Conservation (phyloP, 53 echinoderm and acorn worm species). For the Zoroaster sp. region DNA sequence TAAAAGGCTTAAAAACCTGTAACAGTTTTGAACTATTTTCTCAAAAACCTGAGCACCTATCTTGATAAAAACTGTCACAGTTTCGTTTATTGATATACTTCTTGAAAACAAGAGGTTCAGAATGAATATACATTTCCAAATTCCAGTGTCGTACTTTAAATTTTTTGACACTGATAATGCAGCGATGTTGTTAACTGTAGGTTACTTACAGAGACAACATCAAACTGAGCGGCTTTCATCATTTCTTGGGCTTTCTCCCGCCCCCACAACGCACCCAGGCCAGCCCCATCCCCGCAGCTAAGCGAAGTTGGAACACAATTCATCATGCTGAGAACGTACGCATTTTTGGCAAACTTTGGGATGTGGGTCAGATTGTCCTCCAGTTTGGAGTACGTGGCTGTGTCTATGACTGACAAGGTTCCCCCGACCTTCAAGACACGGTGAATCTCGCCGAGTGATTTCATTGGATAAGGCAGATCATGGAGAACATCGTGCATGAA, state of each 20-base stretch:
- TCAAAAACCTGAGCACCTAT: no score
- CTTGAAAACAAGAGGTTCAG: no score
- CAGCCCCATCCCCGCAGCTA: slow-evolving; percentile 54
- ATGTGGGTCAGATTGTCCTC: slow-evolving; percentile 50
- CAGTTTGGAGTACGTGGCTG: slow-evolving; percentile 38
- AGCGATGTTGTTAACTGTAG: background rate
- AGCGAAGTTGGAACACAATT: slow-evolving; percentile 73
- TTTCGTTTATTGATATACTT: no score
- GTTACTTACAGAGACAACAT: slow-evolving; percentile 34
- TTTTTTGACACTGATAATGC: slow-evolving; percentile 28
- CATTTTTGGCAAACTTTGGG: background rate
- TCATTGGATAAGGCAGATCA: slow-evolving; percentile 64
- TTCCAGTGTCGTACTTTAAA: no score
- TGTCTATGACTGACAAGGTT: slow-evolving; percentile 60
- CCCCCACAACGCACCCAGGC: slow-evolving; percentile 84
- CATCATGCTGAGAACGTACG: slow-evolving; percentile 67
- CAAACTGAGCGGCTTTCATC: slow-evolving; percentile 58
- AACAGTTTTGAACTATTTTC: no score
- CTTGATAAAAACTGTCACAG: no score
- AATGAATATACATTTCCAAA: no score
- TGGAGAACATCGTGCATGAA: slow-evolving; percentile 69
- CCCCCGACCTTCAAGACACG: slow-evolving; percentile 66
- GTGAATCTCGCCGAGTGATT: slow-evolving; percentile 43
- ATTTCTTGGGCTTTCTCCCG: slow-evolving; percentile 72
- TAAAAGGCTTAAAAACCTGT: no score